Conservation (phyloP, 2,888 invertebrate genomes). For the Chrysina gloriosa region DNA sequence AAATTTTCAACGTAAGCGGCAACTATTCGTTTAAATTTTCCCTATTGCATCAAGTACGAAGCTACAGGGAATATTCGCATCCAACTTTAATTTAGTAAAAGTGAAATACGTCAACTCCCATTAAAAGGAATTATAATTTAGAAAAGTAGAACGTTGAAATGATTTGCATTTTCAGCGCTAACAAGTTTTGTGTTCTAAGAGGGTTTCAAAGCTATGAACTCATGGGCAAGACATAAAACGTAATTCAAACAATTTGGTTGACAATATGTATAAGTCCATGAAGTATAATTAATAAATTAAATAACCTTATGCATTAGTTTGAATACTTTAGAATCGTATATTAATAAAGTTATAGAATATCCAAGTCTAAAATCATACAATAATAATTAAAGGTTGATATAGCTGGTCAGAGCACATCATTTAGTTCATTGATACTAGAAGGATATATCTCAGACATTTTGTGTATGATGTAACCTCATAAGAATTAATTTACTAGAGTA, state of each 20-base stretch:
- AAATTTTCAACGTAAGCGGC: conserved; percentile 21
- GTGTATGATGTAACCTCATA: no score
- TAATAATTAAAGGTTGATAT: no score
- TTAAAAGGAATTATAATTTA: conserved; percentile 18
- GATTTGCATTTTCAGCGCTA: not conserved
- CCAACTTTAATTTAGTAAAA: conserved; percentile 25
- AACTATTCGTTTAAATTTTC: conserved; percentile 22
- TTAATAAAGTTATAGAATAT: no score
- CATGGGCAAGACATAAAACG: not conserved
- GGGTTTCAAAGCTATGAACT: not conserved
- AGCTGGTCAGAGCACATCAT: no score
- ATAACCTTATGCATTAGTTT: no score
- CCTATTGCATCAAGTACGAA: not conserved
- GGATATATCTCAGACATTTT: no score
- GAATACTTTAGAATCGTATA: no score
- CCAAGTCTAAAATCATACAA: no score
- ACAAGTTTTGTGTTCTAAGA: conserved; percentile 5
- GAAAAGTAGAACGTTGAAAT: not conserved
- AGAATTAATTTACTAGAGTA: no score
- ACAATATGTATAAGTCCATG: not conserved
- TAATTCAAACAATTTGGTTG: not conserved
- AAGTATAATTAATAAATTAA: not conserved
- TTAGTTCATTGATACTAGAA: no score
- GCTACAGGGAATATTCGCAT: conserved; percentile 1
- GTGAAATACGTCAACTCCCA: conserved; percentile 26